These are phyloP conservation scores for Eupithecia inturbata DNA, from an alignment of 2,888 invertebrate species.

Conservation along the genomic window DNA sequence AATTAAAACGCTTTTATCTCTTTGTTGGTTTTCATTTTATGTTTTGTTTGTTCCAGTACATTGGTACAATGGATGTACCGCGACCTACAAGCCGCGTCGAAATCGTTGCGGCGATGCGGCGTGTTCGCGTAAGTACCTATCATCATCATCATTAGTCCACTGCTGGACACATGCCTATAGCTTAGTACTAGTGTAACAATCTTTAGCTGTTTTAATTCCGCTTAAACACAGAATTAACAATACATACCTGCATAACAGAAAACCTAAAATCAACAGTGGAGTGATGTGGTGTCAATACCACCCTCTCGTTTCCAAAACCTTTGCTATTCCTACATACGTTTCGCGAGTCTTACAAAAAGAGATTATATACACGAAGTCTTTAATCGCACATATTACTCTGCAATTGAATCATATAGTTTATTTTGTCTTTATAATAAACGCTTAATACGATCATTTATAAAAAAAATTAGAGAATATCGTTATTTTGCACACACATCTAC, in stretches of 20 bases:
- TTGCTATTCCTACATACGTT: no score
- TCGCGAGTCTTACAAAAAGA: no score
- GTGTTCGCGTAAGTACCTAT: conserved; percentile 92
- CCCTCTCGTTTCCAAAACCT: background rate
- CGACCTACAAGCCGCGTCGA: conserved; percentile 98
- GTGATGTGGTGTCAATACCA: background rate
- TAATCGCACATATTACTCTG: background rate
- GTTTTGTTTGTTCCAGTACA: conserved; percentile 91
- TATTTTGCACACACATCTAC: background rate
- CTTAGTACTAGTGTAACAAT: no score
- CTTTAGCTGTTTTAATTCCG: background rate
- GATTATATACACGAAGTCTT: background rate
- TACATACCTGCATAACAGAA: background rate
- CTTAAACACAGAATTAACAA: background rate
- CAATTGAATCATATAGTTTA: background rate
- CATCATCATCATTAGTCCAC: no score
- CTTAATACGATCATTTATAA: background rate
- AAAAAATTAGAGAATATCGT: no score
- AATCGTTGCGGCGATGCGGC: conserved; percentile 99
- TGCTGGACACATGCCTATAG: no score
- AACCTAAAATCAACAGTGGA: background rate
- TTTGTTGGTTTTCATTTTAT: conserved; percentile 1
- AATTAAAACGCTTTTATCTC: conserved; percentile 1
- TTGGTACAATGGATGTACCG: conserved; percentile 98
- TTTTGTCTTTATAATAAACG: background rate